These are phyloP conservation scores for Odontomyia ornata DNA, from an alignment of 2,888 invertebrate species.

Conservation along the genomic window DNA sequence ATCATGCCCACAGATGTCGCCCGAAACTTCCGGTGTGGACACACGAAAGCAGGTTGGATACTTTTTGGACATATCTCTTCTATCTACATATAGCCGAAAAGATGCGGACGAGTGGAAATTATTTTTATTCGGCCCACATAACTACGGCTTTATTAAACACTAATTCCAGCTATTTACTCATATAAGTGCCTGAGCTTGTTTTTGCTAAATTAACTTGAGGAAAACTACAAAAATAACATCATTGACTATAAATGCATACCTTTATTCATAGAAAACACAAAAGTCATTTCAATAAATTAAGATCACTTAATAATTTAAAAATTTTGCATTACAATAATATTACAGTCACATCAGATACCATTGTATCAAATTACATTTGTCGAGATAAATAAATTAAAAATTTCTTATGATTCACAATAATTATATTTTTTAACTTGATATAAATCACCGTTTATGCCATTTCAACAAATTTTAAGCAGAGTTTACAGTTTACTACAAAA, in stretches of 20 bases:
- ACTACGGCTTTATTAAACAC: no score
- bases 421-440: neutral
- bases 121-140: no score
- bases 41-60: no score
- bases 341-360: neutral
- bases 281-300: conserved; percentile 6
- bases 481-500: neutral
- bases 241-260: conserved; percentile 25
- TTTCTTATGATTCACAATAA: neutral
- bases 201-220: neutral
- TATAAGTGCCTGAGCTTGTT: neutral
- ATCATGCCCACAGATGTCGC: no score
- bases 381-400: neutral
- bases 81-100: no score
- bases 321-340: neutral
- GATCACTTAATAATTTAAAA: conserved; percentile 8
- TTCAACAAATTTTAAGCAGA: neutral
- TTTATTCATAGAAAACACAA: conserved; percentile 26
- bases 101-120: no score
- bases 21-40: no score
- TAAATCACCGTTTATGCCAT: neutral
- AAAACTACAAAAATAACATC: neutral
- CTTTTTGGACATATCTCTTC: no score
- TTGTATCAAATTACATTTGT: conserved; percentile 1
- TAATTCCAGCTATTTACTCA: no score